These are phyloP conservation scores for Yponomeuta evonymella DNA, from an alignment of 2,888 invertebrate species.

Conservation along the genomic window DNA sequence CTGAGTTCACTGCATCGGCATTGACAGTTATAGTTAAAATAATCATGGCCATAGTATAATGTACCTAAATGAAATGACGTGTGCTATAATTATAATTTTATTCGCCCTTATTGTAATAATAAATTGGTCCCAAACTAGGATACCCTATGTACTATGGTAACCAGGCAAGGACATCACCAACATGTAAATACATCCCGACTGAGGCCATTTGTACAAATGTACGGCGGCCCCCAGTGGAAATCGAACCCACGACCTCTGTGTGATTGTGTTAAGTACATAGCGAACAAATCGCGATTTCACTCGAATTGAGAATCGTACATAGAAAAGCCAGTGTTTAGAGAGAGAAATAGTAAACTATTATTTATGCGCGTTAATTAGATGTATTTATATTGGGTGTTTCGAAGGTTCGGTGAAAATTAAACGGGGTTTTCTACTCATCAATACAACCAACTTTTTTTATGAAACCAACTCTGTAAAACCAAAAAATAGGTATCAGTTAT, in stretches of 20 bases:
- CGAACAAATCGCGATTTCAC: background rate
- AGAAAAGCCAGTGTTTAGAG: background rate
- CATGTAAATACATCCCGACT: too few species aligned
- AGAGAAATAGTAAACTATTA: background rate
- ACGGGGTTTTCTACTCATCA: too few species aligned
- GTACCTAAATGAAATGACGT: constrained; percentile 10
- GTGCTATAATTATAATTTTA: constrained; percentile 12
- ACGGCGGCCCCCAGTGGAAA: too few species aligned
- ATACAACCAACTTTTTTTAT: too few species aligned
- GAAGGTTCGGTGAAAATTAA: too few species aligned
- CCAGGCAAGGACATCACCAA: too few species aligned
- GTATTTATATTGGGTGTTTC: too few species aligned
- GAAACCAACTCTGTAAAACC: background rate
- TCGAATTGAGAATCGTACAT: background rate
- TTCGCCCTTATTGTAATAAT: background rate
- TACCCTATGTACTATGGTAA: too few species aligned
- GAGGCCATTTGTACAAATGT: too few species aligned
- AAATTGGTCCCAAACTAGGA: too few species aligned
- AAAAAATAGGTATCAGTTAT: too few species aligned
- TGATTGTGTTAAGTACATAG: background rate
- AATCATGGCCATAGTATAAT: constrained; percentile 6
- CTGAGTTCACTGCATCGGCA: constrained; percentile 15
- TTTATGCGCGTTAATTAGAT: background rate
- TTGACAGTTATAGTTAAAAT: constrained; percentile 4
- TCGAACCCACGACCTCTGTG: too few species aligned